Base-by-base conservation (phyloP, 2,888 invertebrate species). In the Empis stercorea region DNA sequence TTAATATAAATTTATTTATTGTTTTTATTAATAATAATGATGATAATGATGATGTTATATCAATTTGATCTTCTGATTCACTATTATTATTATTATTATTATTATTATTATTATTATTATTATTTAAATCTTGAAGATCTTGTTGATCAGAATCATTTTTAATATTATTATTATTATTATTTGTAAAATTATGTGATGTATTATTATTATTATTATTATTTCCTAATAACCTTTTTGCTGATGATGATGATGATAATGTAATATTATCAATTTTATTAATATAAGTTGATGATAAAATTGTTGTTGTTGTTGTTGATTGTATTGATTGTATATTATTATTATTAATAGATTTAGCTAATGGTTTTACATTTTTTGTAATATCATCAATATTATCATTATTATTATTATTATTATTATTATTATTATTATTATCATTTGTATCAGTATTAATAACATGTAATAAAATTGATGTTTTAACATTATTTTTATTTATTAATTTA, bases 381-480 rank as follows among this genome's bases (percentile, higher is more conserved):
- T 20, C 20, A 20, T 20, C 20, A 4, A 20, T 20, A 20, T 20
- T 20, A 5, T 5, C 20, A 27, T 27, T 27, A 27, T 27, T 27
- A 66, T 62, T 14, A 20, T 20, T 20, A 20, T 20, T 20, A 20
- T 47, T 38, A 11, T 43, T 37, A 34, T 45, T 30, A 23, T 45
- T 20, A 53, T 67, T 46, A 63, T 68, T 34, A 68, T 68, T 9
- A 71, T 70, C 1, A 66, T 62, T 14, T 60, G 64, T 0, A 60
- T 60, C 0, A 69, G 71, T 0, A 66, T 70, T 36, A 51, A 59
- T 0, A 65, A 69, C 2, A 59, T 54, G 48, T 70, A 67, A 16
- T 71, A 70, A n/a, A 62, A 61, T 0, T 9, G 23, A 27, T 9
- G 23, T 27, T 27, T 20, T 20, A 20, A 20, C 20, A n/a, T n/a